Evolutionary conservation across 2,888 invertebrate genomes (phyloP).

Genomic region (Baronia brevicornis): DNA sequence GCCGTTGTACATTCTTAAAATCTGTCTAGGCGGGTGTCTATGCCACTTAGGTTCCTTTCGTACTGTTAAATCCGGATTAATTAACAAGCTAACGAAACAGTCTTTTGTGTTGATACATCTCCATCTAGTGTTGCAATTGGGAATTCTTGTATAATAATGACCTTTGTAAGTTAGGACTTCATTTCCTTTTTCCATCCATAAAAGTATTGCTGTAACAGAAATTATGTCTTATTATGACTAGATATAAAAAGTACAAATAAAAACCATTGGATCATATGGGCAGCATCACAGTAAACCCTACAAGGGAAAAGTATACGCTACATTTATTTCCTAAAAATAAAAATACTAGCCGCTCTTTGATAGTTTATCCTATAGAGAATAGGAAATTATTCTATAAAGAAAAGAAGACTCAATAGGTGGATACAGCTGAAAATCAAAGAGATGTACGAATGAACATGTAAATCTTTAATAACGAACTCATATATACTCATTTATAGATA

Average conservation of each 20-base stretch:
- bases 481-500: no score
- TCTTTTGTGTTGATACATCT: conserved; percentile 36
- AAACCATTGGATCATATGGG: no score
- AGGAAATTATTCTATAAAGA: no score
- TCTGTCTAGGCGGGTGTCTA: conserved; percentile 32
- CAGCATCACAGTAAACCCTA: no score
- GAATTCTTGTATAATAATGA: conserved; percentile 40
- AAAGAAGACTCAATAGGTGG: no score
- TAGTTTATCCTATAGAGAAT: no score
- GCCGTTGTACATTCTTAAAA: conserved; percentile 27
- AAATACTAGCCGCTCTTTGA: no score
- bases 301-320: no score
- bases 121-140: conserved; percentile 34
- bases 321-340: no score
- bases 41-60: conserved; percentile 34
- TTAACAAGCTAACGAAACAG: conserved; percentile 29
- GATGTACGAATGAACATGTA: no score
- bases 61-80: conserved; percentile 33
- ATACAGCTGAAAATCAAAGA: no score
- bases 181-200: conserved; percentile 36
- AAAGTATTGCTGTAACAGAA: conserved; percentile 27
- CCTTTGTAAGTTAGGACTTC: conserved; percentile 40
- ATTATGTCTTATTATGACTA: neutral
- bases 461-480: no score
- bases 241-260: neutral